A percentile compares a stretch with the other conserved stretches of the same genome.
Conservation (phyloP, 2,113 vertebrate species). For the Tyrannus savana region DNA sequence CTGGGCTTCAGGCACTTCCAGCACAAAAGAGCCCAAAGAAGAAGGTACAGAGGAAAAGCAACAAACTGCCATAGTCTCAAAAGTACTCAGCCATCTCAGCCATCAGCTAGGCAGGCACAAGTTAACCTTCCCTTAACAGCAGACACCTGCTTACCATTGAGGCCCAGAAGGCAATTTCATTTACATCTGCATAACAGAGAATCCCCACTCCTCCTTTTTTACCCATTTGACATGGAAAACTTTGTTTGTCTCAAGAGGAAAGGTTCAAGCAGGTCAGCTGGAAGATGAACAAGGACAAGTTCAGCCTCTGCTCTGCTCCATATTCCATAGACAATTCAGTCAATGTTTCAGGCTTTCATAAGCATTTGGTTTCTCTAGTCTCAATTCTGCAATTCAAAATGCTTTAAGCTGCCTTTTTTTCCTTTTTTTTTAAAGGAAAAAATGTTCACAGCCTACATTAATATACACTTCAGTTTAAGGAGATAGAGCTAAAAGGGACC, state of each 20-base stretch:
- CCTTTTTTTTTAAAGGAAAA: neutral
- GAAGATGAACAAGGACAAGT: neutral
- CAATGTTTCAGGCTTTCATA: neutral
- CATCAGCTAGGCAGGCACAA: neutral
- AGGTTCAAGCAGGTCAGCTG: neutral
- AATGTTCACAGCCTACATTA: neutral
- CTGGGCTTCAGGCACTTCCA: neutral
- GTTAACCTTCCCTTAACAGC: neutral
- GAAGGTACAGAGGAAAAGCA: neutral
- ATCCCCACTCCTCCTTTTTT: neutral
- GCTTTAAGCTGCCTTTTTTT: neutral
- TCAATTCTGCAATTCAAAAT: neutral
- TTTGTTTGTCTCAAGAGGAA: neutral
- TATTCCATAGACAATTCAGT: neutral
- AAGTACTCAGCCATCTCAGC: neutral
- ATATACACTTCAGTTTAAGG: neutral
- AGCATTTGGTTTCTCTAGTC: neutral
- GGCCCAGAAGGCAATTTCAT: neutral
- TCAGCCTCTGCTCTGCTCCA: neutral
- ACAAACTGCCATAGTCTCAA: neutral
- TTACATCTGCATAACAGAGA: neutral
- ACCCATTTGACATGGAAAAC: neutral
- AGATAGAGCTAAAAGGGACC: neutral
- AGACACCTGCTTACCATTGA: neutral
- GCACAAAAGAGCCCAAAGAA: neutral